Base-by-base conservation (phyloP, 2,113 vertebrate genomes). In the Pyxicephalus adspersus region DNA sequence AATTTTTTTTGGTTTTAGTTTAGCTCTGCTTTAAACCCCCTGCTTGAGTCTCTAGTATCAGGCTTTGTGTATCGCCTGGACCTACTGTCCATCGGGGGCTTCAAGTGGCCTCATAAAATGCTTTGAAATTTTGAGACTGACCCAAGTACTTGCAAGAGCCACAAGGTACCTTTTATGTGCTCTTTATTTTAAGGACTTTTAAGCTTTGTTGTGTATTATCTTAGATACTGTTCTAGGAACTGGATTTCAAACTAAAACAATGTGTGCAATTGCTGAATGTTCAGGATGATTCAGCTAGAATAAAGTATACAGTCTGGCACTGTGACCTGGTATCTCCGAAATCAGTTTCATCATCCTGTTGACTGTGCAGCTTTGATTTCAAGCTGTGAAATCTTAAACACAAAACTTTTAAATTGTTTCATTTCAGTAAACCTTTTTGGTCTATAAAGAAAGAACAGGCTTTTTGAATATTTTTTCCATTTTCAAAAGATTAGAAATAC, bases 261-360 rank as follows among this genome's bases (percentile, higher is more conserved):
- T 38, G 16, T 54, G 6, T 19, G 64, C 16, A 19, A 31, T 20
- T 16, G 16, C 22, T 52, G 63, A 2, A 66, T 15, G 17, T 34
- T 60, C 17, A 76, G 63, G 50, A 76, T 65, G 22, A 16, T n/a
- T 9, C 26, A 58, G 70, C 31, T 50, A 68, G 45, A 78, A 77
- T 63, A 29, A 57, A 25, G 11, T 19, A 70, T 5, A 23, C n/a
- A 20, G 20, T 29, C 15, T 66, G 17, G 4, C 2, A 65, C 13
- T 65, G 17, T 52, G n/a, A n/a, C n/a, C 38, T 71, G 67, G 19
- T 58, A 54, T 58, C 54, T 74, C 17, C 23, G 18, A 34, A 57
- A 31, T 29, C 20, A 11, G 58, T 58, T 45, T 52, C 26, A 17
- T 34, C 54, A 58, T 74, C 54, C 52, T 58, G 52, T 58, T 74